These are phyloP conservation scores for Amblyjoppa fuscipennis DNA, from an alignment of 2,888 invertebrate species.

Conservation along the genomic window DNA sequence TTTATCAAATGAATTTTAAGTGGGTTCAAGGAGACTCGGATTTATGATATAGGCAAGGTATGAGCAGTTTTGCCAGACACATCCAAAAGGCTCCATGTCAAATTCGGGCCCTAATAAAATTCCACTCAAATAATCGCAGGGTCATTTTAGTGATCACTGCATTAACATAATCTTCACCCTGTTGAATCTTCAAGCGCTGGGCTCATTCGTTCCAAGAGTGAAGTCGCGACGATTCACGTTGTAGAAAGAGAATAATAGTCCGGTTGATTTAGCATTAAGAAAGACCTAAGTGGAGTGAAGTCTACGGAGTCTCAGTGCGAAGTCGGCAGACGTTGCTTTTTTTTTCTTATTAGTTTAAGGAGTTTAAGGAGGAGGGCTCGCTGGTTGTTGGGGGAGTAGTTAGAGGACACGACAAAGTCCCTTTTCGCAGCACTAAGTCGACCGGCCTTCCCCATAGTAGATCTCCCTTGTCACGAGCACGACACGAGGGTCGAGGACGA, in stretches of 20 bases:
- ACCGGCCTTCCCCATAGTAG: slow-evolving; percentile 18
- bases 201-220: neutral
- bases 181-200: neutral
- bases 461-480: slow-evolving; percentile 45
- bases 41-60: neutral
- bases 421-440: slow-evolving; percentile 49
- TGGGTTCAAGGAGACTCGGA: neutral
- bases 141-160: neutral
- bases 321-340: slow-evolving; percentile 25
- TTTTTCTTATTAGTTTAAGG: slow-evolving; percentile 55
- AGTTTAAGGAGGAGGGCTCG: slow-evolving; percentile 47
- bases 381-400: slow-evolving; percentile 32
- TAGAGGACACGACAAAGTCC: slow-evolving; percentile 39
- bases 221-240: neutral
- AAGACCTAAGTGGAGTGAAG: slow-evolving; percentile 8
- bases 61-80: neutral
- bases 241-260: slow-evolving; percentile 16
- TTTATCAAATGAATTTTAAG: slow-evolving; percentile 8
- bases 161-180: neutral
- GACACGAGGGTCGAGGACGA: slow-evolving; percentile 29
- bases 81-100: neutral
- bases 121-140: neutral
- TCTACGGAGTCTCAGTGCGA: slow-evolving; percentile 8
- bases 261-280: slow-evolving; percentile 31
- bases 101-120: neutral